A percentile compares a stretch with the other conserved stretches of the same genome.
Evolutionary conservation across 2,888 invertebrate genomes (phyloP).

Genomic region (Trachelus troglodyta): DNA sequence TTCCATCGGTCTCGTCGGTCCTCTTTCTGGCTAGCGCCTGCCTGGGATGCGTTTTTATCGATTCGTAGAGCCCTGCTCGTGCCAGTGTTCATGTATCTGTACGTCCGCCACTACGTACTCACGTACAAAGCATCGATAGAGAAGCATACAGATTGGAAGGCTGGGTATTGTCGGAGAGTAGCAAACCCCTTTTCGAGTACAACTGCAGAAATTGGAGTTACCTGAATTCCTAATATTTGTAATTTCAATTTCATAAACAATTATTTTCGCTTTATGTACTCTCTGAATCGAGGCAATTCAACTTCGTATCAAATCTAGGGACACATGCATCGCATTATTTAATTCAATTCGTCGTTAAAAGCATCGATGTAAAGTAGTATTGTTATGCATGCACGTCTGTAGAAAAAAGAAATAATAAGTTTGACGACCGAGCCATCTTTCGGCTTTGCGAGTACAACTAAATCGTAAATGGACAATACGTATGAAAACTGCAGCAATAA

Average conservation of each 20-base stretch:
- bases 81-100: slow-evolving; percentile 53
- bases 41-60: slow-evolving; percentile 67
- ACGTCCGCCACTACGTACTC: slow-evolving; percentile 38
- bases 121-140: slow-evolving; percentile 61
- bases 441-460: neutral
- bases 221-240: neutral
- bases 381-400: neutral
- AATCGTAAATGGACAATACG: neutral
- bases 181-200: slow-evolving; percentile 57
- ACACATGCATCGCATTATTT: neutral
- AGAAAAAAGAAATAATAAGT: neutral
- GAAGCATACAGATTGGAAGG: slow-evolving; percentile 63
- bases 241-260: neutral
- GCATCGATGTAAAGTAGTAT: neutral
- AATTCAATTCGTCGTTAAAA: neutral
- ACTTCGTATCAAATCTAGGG: neutral
- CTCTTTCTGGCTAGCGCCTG: slow-evolving; percentile 61
- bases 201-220: neutral
- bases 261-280: neutral
- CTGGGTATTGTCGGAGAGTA: neutral
- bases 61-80: slow-evolving; percentile 61
- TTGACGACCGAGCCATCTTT: neutral
- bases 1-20: slow-evolving; percentile 48
- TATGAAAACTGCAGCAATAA: neutral
- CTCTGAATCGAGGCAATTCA: neutral